Evolutionary conservation across 2,797 vertebrate species (phyloP).

Genomic region (Luscinia luscinia): DNA sequence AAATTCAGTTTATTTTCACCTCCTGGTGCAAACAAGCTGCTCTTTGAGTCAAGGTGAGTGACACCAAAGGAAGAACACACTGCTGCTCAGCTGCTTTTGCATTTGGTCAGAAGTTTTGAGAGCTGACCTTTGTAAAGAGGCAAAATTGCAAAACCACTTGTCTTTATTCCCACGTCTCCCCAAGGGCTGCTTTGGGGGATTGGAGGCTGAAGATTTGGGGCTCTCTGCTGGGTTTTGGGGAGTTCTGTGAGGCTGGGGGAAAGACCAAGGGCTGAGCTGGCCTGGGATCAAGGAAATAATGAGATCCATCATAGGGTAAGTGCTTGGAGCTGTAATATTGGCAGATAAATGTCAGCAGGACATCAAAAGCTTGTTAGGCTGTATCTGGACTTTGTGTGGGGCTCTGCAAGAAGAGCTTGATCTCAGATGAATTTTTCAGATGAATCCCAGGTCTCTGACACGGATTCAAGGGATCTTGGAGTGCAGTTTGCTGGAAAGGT

Average conservation of each 20-base stretch:
- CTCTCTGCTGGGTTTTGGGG: conserved; percentile 20
- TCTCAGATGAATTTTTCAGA: neutral
- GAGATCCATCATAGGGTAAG: conserved; percentile 45
- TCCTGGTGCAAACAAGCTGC: neutral
- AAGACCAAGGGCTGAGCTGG: conserved; percentile 37
- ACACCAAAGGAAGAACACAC: neutral
- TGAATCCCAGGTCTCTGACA: neutral
- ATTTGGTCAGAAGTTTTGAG: neutral
- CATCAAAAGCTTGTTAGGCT: conserved; percentile 51
- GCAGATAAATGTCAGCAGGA: conserved; percentile 69
- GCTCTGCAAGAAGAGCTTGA: neutral
- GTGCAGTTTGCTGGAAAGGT: neutral
- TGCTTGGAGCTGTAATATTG: conserved; percentile 45
- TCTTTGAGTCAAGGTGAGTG: neutral
- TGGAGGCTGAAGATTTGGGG: neutral
- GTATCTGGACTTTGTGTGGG: conserved; percentile 40
- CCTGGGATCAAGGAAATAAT: conserved; percentile 38
- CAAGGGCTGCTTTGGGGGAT: neutral
- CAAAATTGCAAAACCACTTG: neutral
- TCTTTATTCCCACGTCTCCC: accelerated
- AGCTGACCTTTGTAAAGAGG: neutral
- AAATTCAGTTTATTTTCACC: neutral
- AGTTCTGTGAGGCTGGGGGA: neutral
- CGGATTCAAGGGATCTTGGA: neutral
- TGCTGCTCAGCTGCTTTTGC: neutral